Evolutionary conservation across 1,140 invertebrate genomes (phyloP), one percentile per base, ranked within the genome.

Genomic region (Hormaphis cornu): DNA sequence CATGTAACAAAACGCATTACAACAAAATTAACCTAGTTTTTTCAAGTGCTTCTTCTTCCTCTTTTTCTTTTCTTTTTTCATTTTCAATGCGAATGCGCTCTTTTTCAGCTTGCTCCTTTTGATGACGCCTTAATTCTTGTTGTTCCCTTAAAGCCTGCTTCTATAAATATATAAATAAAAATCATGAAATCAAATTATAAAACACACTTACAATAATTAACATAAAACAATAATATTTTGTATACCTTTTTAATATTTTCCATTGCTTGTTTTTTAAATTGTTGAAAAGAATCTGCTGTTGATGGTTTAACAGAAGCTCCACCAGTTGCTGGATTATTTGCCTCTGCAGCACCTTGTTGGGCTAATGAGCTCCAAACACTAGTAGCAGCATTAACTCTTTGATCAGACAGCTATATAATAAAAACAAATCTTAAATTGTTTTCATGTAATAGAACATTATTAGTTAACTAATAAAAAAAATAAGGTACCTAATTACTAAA

Each of bases 231-330:
- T n/a, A 30, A 69, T 42, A 14, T 2, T 22, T 9, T 2, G 75
- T 77, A 78, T 78, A 86, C 85, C 75, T 91, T 84, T 80, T 96
- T 91, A 70, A 88, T 87, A 77, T 97, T 95, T 79, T 97, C 93
- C 79, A 93, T 92, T 9, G 94, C 94, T 82, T 95, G 89, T 76
- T 95, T 95, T 76, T 92, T 92, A 78, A 97, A 98, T 72, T 87
- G 87, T 80, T 91, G 83, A 74, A 88, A 89, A 72, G 83, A 82
- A 73, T 76, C 75, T 18, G 86, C 79, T 72, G 81, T 75, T 56
- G 73, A 71, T 22, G 74, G 73, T 56, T 74, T 75, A 16, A 74
- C 46, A 46, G 74, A 63, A 42, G 77, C 74, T 24, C 74, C 73
- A 26, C 72, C 75, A 24, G 73, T 50, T 18, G 74, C 71, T 24